These are phyloP conservation scores for Trichoplax adhaerens DNA, from an alignment of 37 sponge, comb jelly and placozoan genomes.

Conservation along the genomic window DNA sequence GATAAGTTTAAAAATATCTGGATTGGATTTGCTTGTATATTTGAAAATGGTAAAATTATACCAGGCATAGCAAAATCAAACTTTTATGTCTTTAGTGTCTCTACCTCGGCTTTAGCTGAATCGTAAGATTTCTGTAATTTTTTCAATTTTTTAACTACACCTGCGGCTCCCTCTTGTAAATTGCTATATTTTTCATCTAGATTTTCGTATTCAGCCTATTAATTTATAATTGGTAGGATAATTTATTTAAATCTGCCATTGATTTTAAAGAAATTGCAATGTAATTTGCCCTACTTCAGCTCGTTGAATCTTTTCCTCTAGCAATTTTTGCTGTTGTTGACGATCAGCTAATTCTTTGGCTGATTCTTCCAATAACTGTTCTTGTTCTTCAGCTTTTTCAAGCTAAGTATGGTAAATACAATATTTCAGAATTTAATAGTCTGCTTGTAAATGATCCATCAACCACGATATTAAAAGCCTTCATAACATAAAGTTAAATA, in stretches of 20 bases:
- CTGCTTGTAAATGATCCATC: slow-evolving; percentile 11
- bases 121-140: slow-evolving; percentile 77
- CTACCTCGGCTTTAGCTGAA: slow-evolving; percentile 72
- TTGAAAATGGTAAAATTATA: background rate
- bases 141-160: slow-evolving; percentile 62
- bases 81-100: background rate
- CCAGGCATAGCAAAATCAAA: background rate
- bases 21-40: no score
- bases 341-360: slow-evolving; percentile 55
- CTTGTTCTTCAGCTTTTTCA: slow-evolving; percentile 93
- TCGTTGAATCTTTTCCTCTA: slow-evolving; percentile 52
- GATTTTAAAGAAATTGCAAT: no score
- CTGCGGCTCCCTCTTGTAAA: slow-evolving; percentile 87
- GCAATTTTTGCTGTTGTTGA: slow-evolving; percentile 38
- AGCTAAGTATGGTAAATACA: slow-evolving; percentile 18
- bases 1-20: no score
- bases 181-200: slow-evolving; percentile 78
- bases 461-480: background rate
- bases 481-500: background rate
- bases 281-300: slow-evolving; percentile 12
- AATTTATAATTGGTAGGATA: background rate
- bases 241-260: no score
- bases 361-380: slow-evolving; percentile 76
- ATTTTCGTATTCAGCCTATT: slow-evolving; percentile 59
- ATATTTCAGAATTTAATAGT: background rate